Evolutionary conservation across 2,888 invertebrate genomes (phyloP).

Genomic region (Didymodactylos carnosus): DNA sequence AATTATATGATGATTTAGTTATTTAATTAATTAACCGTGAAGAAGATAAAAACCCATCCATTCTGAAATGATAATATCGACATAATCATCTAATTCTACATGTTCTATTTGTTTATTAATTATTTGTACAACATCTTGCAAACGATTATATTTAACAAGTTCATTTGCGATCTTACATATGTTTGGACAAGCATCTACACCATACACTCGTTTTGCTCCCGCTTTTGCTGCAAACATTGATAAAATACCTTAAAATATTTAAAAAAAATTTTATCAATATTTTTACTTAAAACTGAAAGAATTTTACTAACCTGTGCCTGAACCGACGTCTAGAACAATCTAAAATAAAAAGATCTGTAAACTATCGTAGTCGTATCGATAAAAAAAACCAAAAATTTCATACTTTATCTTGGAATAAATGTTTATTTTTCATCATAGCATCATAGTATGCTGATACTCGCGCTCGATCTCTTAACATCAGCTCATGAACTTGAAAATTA

Average conservation of each 20-base stretch:
- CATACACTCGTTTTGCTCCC: conserved; percentile 28
- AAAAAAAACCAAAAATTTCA: too few species aligned
- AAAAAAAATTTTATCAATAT: too few species aligned
- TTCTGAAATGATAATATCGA: conserved; percentile 30
- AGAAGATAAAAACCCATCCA: conserved; percentile 35
- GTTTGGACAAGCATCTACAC: conserved; percentile 26
- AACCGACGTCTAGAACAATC: conserved; percentile 38
- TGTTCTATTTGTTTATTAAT: conserved; percentile 25
- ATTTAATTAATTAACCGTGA: too few species aligned
- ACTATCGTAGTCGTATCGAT: neutral
- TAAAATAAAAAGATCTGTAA: neutral
- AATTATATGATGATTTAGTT: too few species aligned
- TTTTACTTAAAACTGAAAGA: too few species aligned
- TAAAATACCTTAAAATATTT: too few species aligned
- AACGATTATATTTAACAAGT: conserved; percentile 24
- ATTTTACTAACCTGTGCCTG: too few species aligned
- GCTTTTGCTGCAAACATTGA: conserved; percentile 29
- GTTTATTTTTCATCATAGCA: conserved; percentile 26
- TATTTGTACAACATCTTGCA: conserved; percentile 22
- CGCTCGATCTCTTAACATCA: conserved; percentile 30
- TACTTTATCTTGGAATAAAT: conserved; percentile 23
- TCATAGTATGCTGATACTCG: conserved; percentile 27
- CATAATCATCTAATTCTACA: conserved; percentile 22
- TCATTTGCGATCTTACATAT: conserved; percentile 22
- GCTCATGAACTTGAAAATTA: conserved; percentile 25